Evolutionary conservation across 2,113 vertebrate species (phyloP), one percentile per base, ranked within the genome.

Genomic region (Nannospalax galili): DNA sequence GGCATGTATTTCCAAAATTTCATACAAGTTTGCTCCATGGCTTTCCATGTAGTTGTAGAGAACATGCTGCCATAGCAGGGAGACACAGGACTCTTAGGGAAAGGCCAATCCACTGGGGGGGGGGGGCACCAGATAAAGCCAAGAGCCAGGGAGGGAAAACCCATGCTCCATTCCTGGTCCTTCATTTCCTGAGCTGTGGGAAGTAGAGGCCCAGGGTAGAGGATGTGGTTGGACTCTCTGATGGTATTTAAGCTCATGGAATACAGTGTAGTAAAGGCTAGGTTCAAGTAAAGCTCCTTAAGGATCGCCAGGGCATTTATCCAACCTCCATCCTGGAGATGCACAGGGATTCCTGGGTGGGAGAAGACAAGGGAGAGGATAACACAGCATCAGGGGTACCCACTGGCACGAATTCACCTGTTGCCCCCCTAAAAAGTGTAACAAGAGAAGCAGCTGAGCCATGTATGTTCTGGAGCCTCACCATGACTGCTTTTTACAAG

Each of bases 161-260:
- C 62, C 32, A 62, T 56, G 82, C 89, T 91, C 79, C 79, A 94
- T 89, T 86, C 86, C 82, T 20, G 52, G 65, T 48, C 64, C 60
- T 74, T 86, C 74, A 86, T 35, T 92, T 95, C 85, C 91, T 87
- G 88, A 85, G 73, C 82, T 67, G 64, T 70, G 40, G 77, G 82
- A 72, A 60, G 67, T 32, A 26, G 37, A n/a, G 45, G 72, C 37
- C 37, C 77, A 45, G 3, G 35, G 73, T 28, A 73, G 58, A 74
- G 78, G 75, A 93, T 19, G 32, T 56, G 15, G 85, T 3, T 16
- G 40, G 62, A 92, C 62, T 48, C 37, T 89, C 24, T 17, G 10
- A 58, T 2, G 40, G 82, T 48, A 40, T n/a, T 67, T 37, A 7
- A 60, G 45, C 22, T 72, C 1, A 4, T 11, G 67, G 74, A 48